Base-by-base conservation (phyloP, 64 coral and sea anemone species). In the Stylophora pistillata region DNA sequence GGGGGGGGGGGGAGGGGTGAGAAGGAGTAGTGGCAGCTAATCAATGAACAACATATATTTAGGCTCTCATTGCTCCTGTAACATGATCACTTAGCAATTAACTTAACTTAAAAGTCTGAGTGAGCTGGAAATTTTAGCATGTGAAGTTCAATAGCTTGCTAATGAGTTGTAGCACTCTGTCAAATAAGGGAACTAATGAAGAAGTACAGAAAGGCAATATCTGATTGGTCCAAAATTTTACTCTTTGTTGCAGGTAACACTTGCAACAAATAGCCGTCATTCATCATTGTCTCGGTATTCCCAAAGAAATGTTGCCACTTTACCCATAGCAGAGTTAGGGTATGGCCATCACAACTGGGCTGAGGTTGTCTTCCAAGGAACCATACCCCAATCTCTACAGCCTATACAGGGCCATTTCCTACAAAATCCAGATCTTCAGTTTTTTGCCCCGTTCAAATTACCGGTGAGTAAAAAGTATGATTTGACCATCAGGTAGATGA, bases 371-470 rank as follows among this genome's bases (percentile, higher is more conserved):
- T 68, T 84, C 27, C 52, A 56, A 56, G 75, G 21, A 53, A 13
- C 54, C 11, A 78, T n/a, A 32, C 57, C 64, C 12, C 64, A 68
- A 25, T n/a, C 64, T 2, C 64, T 68, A 68, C n/a, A 28, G 64
- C n/a, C 64, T 26, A 4, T 55, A 9, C 78, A 28, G 18, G 26
- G 62, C 64, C 59, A 62, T 23, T 32, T 64, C 27, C 37, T 82
- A 34, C 28, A 65, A 29, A 63, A 64, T 31, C 32, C 57, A 23
- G 57, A 65, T 64, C 64, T 11, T 82, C 57, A 82, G 21, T 47
- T 64, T 63, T 65, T 41, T 82, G 41, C 59, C 0, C 59, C 78
- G 2, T 82, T 12, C 32, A 82, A 82, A 82, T 65, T 82, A 64
- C 78, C 78, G 78, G 78, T 82, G 41, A 82, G 77, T 9, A 30